Evolutionary conservation across 2,797 vertebrate genomes (phyloP).

Genomic region (Paguma larvata): DNA sequence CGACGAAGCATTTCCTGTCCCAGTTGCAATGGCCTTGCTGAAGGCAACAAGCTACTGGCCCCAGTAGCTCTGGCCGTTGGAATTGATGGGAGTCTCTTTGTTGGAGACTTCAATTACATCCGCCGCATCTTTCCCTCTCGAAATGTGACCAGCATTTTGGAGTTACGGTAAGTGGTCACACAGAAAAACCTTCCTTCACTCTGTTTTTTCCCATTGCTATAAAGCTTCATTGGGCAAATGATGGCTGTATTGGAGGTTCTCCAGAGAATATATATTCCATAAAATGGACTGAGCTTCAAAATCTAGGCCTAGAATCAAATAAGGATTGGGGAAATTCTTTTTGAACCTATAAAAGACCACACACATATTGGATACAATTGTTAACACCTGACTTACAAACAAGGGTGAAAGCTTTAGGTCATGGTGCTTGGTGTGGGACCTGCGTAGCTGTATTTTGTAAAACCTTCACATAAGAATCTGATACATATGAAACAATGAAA

Average conservation of each 20-base stretch:
- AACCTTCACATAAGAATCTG: background rate
- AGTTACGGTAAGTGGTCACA: slow-evolving; percentile 93
- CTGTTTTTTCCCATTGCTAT: background rate
- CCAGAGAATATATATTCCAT: background rate
- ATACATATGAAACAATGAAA: background rate
- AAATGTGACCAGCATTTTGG: slow-evolving; percentile 98
- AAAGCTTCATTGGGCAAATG: background rate
- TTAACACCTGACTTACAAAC: background rate
- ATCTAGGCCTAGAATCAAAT: background rate
- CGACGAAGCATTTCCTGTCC: slow-evolving; percentile 98
- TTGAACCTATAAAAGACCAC: background rate
- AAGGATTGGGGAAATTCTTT: background rate
- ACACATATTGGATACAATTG: background rate
- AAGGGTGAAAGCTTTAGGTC: background rate
- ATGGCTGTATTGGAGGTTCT: background rate
- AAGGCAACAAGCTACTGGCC: slow-evolving; percentile 98
- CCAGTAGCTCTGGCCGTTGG: slow-evolving; percentile 97
- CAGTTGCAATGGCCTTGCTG: slow-evolving; percentile 98
- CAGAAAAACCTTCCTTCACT: background rate
- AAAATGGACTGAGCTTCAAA: background rate
- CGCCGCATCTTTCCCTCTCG: slow-evolving; percentile 97
- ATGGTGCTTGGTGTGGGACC: background rate
- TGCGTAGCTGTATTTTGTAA: fast-evolving
- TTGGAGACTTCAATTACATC: slow-evolving; percentile 99
- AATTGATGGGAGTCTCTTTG: slow-evolving; percentile 97